A percentile compares a stretch with the other conserved stretches of the same genome.
These are phyloP conservation scores for Megaustenia siamemsis DNA, from an alignment of 2,888 invertebrate species.

Conservation along the genomic window DNA sequence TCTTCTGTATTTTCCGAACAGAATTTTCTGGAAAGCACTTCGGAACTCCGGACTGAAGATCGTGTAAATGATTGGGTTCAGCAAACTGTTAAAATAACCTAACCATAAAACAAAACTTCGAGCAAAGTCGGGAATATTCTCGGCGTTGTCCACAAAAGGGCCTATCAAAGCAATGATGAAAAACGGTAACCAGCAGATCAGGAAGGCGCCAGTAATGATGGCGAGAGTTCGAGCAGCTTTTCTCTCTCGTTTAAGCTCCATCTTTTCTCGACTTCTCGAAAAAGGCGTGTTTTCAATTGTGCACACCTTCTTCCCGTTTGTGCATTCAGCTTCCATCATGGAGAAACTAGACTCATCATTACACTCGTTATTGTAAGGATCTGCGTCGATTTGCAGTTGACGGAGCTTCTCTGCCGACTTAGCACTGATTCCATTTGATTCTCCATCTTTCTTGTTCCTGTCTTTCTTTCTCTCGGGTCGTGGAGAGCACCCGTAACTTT, in stretches of 20 bases:
- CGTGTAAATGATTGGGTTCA: constrained; percentile 96
- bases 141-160: constrained; percentile 88
- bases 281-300: constrained; percentile 65
- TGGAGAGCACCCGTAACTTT: constrained; percentile 56
- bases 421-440: constrained; percentile 36
- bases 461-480: constrained; percentile 52
- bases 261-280: constrained; percentile 74
- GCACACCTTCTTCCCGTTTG: constrained; percentile 63
- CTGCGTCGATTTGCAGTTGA: constrained; percentile 51
- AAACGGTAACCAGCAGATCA: constrained; percentile 96
- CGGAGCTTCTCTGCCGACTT: constrained; percentile 19
- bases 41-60: constrained; percentile 95
- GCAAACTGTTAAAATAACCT: constrained; percentile 93
- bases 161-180: constrained; percentile 92
- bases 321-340: constrained; percentile 60
- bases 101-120: constrained; percentile 86
- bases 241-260: constrained; percentile 79
- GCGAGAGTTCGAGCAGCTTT: constrained; percentile 80
- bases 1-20: constrained; percentile 80
- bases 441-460: constrained; percentile 32
- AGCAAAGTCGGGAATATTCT: constrained; percentile 70
- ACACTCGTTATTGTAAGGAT: constrained; percentile 35
- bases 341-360: constrained; percentile 59
- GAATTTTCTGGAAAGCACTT: constrained; percentile 91
- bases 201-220: constrained; percentile 92